Base-by-base conservation (phyloP, 2,113 vertebrate genomes). In the Strigops habroptila region DNA sequence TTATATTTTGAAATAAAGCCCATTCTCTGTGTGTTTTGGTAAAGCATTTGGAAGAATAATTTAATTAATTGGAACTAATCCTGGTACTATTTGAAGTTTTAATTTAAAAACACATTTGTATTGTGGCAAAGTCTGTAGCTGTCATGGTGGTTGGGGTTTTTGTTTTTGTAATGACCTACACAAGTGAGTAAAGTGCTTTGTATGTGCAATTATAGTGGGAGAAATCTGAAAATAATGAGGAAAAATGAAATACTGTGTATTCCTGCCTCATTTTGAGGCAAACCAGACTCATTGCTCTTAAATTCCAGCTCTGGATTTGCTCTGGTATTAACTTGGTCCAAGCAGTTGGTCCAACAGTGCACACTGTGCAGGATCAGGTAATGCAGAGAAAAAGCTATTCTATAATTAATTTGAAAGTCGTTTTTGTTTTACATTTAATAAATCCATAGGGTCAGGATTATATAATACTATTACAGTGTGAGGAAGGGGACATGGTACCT, bases 1-100 rank as follows among this genome's bases (percentile, higher is more conserved):
- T 64, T 83, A 6, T 63, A 35, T 80, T 94, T 94, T 94, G 64
- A 90, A 93, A 73, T 95, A 78, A 96, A 93, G 52, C 64, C 31
- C 39, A 41, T 71, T 33, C 22, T 88, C 60, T 86, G 24, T 75
- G 67, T 90, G 28, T 94, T 93, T 89, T 79, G 74, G 4, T 76
- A 57, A 77, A 76, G 48, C 62, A 73, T 69, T 52, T 84, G 52
- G 43, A 90, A 51, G 55, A 86, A 48, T 44, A 59, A 85, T 73
- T 86, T 65, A 93, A 83, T 80, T 70, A 22, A 88, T 71, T 86
- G 83, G 7, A 86, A 52, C 35, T 74, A 46, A 70, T 80, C 27
- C 21, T 71, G 12, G n/a, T 82, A 37, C 44, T 94, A 57, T 48
- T 76, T n/a, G 63, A 73, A 85, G 79, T 43, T 25, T 12, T 39